Evolutionary conservation across 2,113 vertebrate genomes (phyloP).

Genomic region (Hoplias malabaricus): DNA sequence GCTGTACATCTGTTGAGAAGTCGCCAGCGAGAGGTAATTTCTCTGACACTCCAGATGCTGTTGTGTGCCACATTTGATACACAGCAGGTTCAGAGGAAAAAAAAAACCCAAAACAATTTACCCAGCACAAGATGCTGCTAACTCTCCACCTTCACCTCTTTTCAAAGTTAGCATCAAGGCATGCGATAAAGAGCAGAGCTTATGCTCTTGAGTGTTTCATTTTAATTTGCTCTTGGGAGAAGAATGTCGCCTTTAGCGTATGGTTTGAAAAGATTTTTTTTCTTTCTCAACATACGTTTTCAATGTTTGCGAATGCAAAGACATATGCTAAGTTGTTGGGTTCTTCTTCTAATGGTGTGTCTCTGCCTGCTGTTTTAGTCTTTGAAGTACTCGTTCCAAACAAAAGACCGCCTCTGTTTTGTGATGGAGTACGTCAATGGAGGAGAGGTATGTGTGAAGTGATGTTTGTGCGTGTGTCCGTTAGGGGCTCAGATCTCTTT

Average conservation of each 20-base stretch:
- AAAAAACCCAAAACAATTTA: constrained; percentile 34
- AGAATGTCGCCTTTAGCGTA: constrained; percentile 16
- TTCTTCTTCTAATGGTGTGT: constrained; percentile 48
- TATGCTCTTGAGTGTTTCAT: constrained; percentile 9
- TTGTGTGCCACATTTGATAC: constrained; percentile 50
- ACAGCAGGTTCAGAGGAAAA: constrained; percentile 40
- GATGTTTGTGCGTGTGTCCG: constrained; percentile 2
- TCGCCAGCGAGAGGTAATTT: constrained; percentile 59
- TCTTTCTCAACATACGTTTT: constrained; percentile 30
- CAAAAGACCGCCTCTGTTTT: constrained; percentile 98
- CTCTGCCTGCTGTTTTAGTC: constrained; percentile 83
- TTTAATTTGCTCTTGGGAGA: constrained; percentile 27
- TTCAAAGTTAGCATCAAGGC: constrained; percentile 46
- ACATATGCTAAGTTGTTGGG: constrained; percentile 44
- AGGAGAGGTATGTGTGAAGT: constrained; percentile 81
- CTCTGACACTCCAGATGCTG: constrained; percentile 61
- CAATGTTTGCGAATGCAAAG: constrained; percentile 33
- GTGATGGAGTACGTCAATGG: constrained; percentile 99
- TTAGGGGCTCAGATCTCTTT: neutral
- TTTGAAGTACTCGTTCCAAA: constrained; percentile 99
- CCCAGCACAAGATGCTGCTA: constrained; percentile 12
- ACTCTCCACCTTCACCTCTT: constrained; percentile 36
- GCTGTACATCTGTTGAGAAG: constrained; percentile 64
- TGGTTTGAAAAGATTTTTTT: constrained; percentile 9
- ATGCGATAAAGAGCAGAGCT: neutral